phyloP scores from a whole-genome alignment of 2,888 invertebrate species.

The Panorpa germanica region DNA sequence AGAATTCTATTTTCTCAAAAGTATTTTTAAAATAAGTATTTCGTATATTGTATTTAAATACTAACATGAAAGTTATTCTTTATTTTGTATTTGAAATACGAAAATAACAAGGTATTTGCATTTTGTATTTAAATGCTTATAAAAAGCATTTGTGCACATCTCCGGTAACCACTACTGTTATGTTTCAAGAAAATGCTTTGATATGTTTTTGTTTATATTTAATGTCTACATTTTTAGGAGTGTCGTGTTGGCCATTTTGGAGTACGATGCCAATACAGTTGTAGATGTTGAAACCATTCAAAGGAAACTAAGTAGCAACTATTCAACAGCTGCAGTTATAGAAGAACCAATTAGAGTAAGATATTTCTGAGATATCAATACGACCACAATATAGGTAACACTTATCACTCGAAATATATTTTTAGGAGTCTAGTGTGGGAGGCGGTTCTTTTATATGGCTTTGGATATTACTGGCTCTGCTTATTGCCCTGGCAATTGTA shows the following conservation, averaged over 20 bases:
- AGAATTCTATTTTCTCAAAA: no score
- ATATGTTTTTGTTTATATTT: conserved; percentile 4
- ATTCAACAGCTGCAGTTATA: conserved; percentile 22
- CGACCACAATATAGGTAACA: no score
- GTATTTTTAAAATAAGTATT: no score
- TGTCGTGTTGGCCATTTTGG: conserved; percentile 51
- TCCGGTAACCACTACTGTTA: no score
- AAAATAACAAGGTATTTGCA: not conserved
- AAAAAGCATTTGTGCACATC: not conserved
- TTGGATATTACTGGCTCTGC: conserved; percentile 51
- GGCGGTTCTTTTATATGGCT: no score
- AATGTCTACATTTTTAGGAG: conserved; percentile 29
- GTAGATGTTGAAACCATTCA: conserved; percentile 56
- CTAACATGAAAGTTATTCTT: no score
- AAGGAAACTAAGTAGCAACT: conserved; percentile 32
- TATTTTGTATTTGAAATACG: conserved; percentile 2
- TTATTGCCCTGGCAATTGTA: conserved; percentile 51
- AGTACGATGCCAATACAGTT: conserved; percentile 42
- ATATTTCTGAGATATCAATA: no score
- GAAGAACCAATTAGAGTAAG: no score
- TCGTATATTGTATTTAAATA: no score
- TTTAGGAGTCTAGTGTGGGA: no score
- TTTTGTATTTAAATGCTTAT: not conserved
- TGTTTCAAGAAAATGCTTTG: no score
- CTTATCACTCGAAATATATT: conserved; percentile 7